Percentiles rank a stretch among this genome's conserved stretches.
Conservation (phyloP, 1,140 invertebrate genomes). For the Galleria mellonella region DNA sequence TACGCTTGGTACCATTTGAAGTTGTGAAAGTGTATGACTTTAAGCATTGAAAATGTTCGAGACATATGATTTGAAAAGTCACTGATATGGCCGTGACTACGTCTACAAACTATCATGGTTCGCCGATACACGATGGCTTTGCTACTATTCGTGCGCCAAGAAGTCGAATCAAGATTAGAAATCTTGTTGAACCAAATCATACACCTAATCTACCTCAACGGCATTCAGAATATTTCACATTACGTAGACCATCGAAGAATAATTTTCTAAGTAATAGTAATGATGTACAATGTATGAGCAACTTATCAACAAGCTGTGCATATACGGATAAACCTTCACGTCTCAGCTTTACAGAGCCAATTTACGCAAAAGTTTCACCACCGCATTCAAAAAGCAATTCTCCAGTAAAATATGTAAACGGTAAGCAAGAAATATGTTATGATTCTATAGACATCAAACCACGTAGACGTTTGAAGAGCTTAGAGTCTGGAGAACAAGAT, state of each 20-base stretch:
- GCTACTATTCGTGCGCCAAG: conserved; percentile 83
- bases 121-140: conserved; percentile 86
- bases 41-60: too few species aligned
- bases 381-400: conserved; percentile 53
- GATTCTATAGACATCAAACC: conserved; percentile 72
- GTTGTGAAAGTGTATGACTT: neutral
- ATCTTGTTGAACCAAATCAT: conserved; percentile 65
- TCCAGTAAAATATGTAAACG: conserved; percentile 49
- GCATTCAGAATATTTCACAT: conserved; percentile 70
- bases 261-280: conserved; percentile 64
- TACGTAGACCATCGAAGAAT: conserved; percentile 61
- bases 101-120: conserved; percentile 68
- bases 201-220: conserved; percentile 59
- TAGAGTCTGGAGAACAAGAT: conserved; percentile 47
- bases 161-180: conserved; percentile 70
- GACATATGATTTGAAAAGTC: neutral
- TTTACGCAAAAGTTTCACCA: conserved; percentile 69
- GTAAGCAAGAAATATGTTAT: conserved; percentile 57
- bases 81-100: conserved; percentile 60
- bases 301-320: conserved; percentile 23
- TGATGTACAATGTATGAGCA: conserved; percentile 54
- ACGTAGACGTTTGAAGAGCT: conserved; percentile 49
- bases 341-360: conserved; percentile 62
- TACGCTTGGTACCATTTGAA: conserved; percentile 1
- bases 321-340: conserved; percentile 45